These are phyloP conservation scores for Frankliniella fusca DNA, from an alignment of 2,888 invertebrate genomes.

Conservation along the genomic window DNA sequence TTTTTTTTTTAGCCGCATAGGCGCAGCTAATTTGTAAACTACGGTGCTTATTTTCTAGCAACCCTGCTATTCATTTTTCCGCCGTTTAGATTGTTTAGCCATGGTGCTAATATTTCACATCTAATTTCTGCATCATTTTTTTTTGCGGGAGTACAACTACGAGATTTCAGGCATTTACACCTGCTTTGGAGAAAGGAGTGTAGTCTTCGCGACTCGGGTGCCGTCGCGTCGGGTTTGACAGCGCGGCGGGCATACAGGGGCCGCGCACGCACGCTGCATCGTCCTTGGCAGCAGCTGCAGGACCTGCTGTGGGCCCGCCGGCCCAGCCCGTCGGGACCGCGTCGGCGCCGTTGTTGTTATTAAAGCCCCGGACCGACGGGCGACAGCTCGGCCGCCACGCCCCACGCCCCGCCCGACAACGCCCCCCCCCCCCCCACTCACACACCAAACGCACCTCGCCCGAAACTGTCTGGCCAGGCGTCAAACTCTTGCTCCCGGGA, in stretches of 20 bases:
- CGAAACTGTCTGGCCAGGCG: neutral
- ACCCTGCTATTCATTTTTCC: too few relatives aligned
- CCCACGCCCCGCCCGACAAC: neutral
- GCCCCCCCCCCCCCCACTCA: neutral
- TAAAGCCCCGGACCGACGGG: neutral
- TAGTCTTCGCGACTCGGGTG: neutral
- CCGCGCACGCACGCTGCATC: neutral
- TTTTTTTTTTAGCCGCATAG: too few relatives aligned
- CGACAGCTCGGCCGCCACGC: neutral
- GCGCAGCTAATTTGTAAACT: too few relatives aligned
- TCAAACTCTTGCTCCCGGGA: neutral
- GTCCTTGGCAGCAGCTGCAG: neutral
- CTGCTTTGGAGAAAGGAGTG: too few relatives aligned
- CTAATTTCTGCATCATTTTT: too few relatives aligned
- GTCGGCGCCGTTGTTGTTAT: neutral
- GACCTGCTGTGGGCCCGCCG: constrained; percentile 1
- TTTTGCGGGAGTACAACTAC: neutral
- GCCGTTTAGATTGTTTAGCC: too few relatives aligned
- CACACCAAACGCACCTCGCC: neutral
- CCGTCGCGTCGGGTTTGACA: neutral
- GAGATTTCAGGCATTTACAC: too few relatives aligned
- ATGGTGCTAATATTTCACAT: too few relatives aligned
- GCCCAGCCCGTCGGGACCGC: too few relatives aligned
- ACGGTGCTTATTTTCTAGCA: too few relatives aligned
- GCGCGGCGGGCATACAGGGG: neutral